A percentile compares a stretch with the other conserved stretches of the same genome.
Conservation (phyloP, 2,888 invertebrate species). For the Lycaena phlaeas region DNA sequence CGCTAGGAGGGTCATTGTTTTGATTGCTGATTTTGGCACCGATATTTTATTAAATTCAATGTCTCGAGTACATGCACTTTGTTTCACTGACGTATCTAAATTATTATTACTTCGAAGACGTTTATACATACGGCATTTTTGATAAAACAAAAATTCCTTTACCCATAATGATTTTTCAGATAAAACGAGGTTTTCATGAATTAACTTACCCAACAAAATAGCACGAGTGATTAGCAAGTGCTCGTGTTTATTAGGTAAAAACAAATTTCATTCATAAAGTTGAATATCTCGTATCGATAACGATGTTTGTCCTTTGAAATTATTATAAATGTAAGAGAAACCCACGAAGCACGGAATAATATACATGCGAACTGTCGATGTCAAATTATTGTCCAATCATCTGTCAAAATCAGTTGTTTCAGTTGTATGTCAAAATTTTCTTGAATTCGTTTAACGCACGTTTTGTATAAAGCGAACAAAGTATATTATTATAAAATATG, state of each 20-base stretch:
- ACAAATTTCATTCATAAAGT: constrained; percentile 14
- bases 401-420: constrained; percentile 16
- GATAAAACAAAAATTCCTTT: background rate
- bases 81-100: background rate
- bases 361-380: constrained; percentile 23
- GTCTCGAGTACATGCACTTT: constrained; percentile 14
- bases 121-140: background rate
- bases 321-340: constrained; percentile 13
- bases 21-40: constrained; percentile 37
- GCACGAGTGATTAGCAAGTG: background rate
- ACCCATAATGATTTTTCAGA: constrained; percentile 1
- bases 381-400: constrained; percentile 24
- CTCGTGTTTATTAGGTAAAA: constrained; percentile 5
- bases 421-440: constrained; percentile 19
- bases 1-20: constrained; percentile 36
- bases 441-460: background rate
- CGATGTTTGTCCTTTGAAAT: too few relatives aligned
- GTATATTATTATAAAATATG: too few relatives aligned
- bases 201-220: constrained; percentile 39
- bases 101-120: background rate
- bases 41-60: constrained; percentile 19
- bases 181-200: background rate
- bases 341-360: constrained; percentile 47
- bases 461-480: too few relatives aligned
- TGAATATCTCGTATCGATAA: too few relatives aligned